A percentile compares a stretch with the other conserved stretches of the same genome.
Evolutionary conservation across 2,113 vertebrate species (phyloP).

Genomic region (Sinocyclocheilus anshuiensis): DNA sequence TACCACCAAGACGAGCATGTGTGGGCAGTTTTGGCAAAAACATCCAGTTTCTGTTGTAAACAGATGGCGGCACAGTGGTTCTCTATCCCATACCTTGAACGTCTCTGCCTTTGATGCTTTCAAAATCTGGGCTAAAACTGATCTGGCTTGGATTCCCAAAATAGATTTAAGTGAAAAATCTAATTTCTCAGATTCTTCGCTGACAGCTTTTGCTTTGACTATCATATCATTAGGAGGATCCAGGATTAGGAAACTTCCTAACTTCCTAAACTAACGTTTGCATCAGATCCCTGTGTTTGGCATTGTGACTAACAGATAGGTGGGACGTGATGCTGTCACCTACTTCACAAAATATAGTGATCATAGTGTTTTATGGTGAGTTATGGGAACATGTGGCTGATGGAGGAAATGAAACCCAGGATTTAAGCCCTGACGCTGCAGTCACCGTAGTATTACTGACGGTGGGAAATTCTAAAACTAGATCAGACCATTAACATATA

Average conservation of each 20-base stretch:
- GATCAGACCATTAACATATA: neutral
- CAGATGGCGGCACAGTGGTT: slow-evolving; percentile 10
- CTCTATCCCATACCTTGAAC: neutral
- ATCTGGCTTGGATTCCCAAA: neutral
- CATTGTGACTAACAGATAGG: neutral
- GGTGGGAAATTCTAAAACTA: neutral
- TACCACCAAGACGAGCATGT: neutral
- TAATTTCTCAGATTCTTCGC: neutral
- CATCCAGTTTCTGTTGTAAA: neutral
- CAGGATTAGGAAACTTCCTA: neutral
- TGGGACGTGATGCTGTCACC: neutral
- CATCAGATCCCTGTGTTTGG: neutral
- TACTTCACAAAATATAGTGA: neutral
- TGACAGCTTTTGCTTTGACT: neutral
- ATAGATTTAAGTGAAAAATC: neutral
- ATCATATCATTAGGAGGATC: neutral
- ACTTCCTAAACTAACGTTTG: neutral
- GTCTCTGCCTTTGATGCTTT: neutral
- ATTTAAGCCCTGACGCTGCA: neutral
- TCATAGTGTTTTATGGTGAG: neutral
- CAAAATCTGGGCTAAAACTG: neutral
- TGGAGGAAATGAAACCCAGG: slow-evolving; percentile 7
- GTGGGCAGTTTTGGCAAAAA: neutral
- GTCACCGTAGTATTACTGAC: too few relatives aligned
- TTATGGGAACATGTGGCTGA: neutral